These are phyloP conservation scores for Heloderma charlesbogerti DNA, from an alignment of 2,113 vertebrate genomes.

Conservation along the genomic window DNA sequence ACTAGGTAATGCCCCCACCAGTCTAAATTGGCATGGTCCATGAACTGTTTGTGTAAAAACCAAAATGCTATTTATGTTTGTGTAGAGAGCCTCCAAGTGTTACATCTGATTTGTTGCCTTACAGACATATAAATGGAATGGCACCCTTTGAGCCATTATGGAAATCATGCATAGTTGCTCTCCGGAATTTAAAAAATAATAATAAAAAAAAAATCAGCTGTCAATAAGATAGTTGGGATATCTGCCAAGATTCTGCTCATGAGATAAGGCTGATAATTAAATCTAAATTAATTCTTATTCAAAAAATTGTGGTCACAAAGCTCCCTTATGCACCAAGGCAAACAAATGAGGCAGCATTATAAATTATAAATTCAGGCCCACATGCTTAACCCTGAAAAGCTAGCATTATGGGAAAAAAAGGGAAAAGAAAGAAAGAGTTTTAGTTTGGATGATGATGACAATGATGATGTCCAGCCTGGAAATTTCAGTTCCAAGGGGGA, in stretches of 20 bases:
- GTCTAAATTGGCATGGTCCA: background rate
- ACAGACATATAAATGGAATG: background rate
- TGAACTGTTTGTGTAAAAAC: background rate
- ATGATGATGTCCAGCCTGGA: too few relatives aligned
- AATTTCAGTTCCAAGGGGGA: too few relatives aligned
- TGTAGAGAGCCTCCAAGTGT: background rate
- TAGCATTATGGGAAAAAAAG: background rate
- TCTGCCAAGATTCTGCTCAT: background rate
- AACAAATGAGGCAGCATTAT: background rate
- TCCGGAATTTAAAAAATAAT: background rate
- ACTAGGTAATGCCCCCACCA: background rate
- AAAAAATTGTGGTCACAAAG: background rate
- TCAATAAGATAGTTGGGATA: background rate
- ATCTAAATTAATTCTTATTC: background rate
- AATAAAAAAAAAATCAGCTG: background rate
- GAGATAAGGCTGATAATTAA: background rate
- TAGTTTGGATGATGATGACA: too few relatives aligned
- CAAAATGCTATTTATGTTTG: background rate
- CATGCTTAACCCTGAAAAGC: slow-evolving; percentile 21
- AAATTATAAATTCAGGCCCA: slow-evolving; percentile 31
- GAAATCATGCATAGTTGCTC: background rate
- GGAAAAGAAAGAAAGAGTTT: background rate
- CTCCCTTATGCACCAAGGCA: slow-evolving; percentile 28
- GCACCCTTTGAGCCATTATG: background rate
- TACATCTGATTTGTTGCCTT: background rate